Evolutionary conservation across 2,113 vertebrate species (phyloP).

Genomic region (Larimichthys polyactis): DNA sequence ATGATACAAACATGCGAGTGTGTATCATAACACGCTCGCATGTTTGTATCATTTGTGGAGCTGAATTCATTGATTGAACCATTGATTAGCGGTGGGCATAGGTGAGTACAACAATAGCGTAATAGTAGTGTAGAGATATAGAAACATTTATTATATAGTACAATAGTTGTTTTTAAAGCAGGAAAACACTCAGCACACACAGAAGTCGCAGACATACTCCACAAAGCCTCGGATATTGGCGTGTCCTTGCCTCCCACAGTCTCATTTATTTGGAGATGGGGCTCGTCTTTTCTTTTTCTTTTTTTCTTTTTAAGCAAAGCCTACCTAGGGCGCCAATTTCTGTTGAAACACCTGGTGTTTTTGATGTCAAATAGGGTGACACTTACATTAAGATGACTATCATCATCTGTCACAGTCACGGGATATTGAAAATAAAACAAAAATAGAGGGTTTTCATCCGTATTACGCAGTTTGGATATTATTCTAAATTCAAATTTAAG

Average conservation of each 20-base stretch:
- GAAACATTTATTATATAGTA: neutral
- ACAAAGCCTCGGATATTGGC: slow-evolving; percentile 7
- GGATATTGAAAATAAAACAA: neutral
- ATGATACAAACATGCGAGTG: too few relatives aligned
- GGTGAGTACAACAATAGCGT: neutral
- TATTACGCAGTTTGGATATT: neutral
- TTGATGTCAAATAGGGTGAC: slow-evolving; percentile 20
- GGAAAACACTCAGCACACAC: neutral
- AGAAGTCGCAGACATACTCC: neutral
- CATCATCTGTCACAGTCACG: neutral
- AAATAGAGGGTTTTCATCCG: neutral
- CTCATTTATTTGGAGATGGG: slow-evolving; percentile 32
- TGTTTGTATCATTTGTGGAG: neutral
- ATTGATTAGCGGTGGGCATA: neutral
- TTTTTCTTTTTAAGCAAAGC: slow-evolving; percentile 3
- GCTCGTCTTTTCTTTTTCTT: slow-evolving; percentile 3
- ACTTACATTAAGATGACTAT: slow-evolving; percentile 22
- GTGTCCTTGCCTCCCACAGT: neutral
- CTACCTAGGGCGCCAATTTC: slow-evolving; percentile 1
- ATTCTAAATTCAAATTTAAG: neutral
- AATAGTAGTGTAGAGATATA: neutral
- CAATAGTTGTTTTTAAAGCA: neutral
- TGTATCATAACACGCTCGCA: neutral
- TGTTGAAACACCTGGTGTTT: slow-evolving; percentile 22
- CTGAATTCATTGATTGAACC: neutral